Conservation (phyloP, 1,140 invertebrate species). For the Cepaea nemoralis region DNA sequence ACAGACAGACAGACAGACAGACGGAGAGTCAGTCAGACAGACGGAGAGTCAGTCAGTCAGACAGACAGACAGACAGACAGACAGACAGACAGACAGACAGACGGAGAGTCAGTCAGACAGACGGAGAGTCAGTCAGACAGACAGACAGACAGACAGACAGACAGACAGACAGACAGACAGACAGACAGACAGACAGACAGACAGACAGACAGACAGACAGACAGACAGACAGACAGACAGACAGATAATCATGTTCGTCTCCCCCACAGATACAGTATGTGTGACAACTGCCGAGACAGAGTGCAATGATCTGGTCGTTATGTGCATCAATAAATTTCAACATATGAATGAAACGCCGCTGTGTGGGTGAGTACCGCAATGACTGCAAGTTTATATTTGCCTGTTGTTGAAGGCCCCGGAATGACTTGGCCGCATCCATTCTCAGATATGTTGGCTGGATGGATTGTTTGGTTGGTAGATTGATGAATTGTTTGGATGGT, state of each 20-base stretch:
- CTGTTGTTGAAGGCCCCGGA: no score
- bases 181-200: no score
- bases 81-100: constrained; percentile 13
- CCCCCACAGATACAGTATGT: not conserved
- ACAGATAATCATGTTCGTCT: no score
- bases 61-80: not conserved
- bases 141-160: not conserved
- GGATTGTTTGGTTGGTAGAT: no score
- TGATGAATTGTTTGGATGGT: no score
- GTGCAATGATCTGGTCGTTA: not conserved
- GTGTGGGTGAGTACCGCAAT: not conserved
- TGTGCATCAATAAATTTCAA: not conserved
- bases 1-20: not conserved
- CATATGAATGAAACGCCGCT: not conserved
- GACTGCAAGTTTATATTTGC: no score
- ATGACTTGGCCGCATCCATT: no score
- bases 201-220: no score
- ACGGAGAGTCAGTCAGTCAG: constrained; percentile 8
- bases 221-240: no score
- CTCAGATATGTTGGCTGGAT: no score
- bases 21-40: not conserved
- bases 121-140: no score
- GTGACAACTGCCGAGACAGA: not conserved
- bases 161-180: no score
- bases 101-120: not conserved